Base-by-base conservation (phyloP, 2,113 vertebrate genomes). In the Oreochromis spilurus region DNA sequence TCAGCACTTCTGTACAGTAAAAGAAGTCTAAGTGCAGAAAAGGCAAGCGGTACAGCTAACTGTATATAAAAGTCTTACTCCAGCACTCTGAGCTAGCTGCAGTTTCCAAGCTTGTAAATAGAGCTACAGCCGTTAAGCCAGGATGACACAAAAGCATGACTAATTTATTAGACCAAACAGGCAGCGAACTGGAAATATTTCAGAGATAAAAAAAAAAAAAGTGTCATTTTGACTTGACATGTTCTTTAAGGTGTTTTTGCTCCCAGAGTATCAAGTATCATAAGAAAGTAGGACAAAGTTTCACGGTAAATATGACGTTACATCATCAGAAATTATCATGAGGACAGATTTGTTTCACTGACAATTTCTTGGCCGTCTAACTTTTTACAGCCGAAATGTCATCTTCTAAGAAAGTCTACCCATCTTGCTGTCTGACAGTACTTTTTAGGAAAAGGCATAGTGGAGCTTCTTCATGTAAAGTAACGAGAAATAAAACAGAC, bases 51-150 rank as follows among this genome's bases (percentile, higher is more conserved):
- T n/a, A 8, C 38, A 80, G 31, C 17, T 13, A 50, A 29, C 45
- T 81, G 9, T 4, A 17, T 43, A 38, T 78, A 10, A 53, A 87
- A 38, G 17, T 77, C 29, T 58, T 55, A n/a, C 43, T 38, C 53
- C 72, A 48, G 72, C 38, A 13, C 50, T 45, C 19, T 67, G 75
- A 83, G 43, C 54, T 14, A 24, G 79, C 52, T 45, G 67, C 55
- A 79, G 43, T 87, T 85, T 43, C 16, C 36, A 72, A 45, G 38
- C 81, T 50, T 84, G 62, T 92, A 84, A 85, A 87, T 58, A 84
- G 29, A 81, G 65, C 12, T 84, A 9, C 29, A 75, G 72, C 7
- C 9, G 53, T 36, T 70, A 24, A 81, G 53, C 17, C 58, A 65
- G 26, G 62, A 10, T 78, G 43, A 16, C 79, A 87, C 31, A 81